Evolutionary conservation across 1,140 invertebrate genomes (phyloP).

Genomic region (Danaus plexippus): DNA sequence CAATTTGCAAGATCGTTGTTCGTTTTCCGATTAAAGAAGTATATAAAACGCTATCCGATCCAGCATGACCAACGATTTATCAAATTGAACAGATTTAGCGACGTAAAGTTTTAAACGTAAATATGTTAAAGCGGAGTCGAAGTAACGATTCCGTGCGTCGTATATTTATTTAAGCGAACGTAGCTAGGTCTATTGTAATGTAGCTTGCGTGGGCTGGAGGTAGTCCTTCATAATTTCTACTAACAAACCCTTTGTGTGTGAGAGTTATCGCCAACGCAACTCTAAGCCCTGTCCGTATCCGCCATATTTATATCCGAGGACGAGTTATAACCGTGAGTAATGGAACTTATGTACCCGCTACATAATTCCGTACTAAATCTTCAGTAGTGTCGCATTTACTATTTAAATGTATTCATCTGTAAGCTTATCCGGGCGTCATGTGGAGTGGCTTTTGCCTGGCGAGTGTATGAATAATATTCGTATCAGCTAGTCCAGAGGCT

Average conservation of each 20-base stretch:
- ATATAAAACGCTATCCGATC: too few species aligned
- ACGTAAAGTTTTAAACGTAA: too few species aligned
- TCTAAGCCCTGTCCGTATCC: conserved; percentile 52
- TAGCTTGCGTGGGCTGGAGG: conserved; percentile 42
- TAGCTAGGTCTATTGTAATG: conserved; percentile 15
- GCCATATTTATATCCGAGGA: conserved; percentile 55
- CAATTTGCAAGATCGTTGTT: not conserved
- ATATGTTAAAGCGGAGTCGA: too few species aligned
- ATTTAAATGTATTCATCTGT: conserved; percentile 69
- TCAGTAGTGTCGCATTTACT: conserved; percentile 58
- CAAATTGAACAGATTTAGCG: too few species aligned
- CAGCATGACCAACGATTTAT: too few species aligned
- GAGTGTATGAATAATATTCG: conserved; percentile 53
- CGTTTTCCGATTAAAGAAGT: too few species aligned
- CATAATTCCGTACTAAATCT: conserved; percentile 65
- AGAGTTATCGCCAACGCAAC: conserved; percentile 42
- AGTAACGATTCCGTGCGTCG: too few species aligned
- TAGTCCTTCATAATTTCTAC: conserved; percentile 58
- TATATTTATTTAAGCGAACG: too few species aligned
- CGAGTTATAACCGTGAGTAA: conserved; percentile 61
- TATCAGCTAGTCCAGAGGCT: conserved; percentile 30
- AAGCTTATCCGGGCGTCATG: conserved; percentile 62
- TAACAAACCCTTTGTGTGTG: conserved; percentile 65
- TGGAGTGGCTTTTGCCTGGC: conserved; percentile 50
- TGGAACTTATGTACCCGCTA: conserved; percentile 57